Percentiles rank a stretch among this genome's conserved stretches.
Evolutionary conservation across 2,797 vertebrate genomes (phyloP).

Genomic region (Neopelma chrysocephalum): DNA sequence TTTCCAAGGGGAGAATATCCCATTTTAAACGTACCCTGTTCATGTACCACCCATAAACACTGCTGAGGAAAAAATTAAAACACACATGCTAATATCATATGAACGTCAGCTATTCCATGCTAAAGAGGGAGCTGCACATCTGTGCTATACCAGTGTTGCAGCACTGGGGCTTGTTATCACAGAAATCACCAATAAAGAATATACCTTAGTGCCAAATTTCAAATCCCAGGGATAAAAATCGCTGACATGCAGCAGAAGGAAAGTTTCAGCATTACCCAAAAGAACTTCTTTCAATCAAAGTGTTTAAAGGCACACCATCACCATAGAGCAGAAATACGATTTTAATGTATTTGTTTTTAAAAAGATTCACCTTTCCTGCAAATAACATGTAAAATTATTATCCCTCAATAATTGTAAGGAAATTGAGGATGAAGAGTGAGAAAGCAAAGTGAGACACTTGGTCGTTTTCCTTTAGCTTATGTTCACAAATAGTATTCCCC

Average conservation of each 20-base stretch:
- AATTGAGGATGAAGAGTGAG: not conserved
- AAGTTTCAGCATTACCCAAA: conserved; percentile 70
- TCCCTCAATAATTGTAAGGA: not conserved
- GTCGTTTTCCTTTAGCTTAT: not conserved
- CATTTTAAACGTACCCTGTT: not conserved
- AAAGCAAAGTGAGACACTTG: not conserved
- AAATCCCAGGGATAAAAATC: conserved; percentile 74
- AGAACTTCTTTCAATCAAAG: conserved; percentile 67
- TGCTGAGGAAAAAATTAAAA: conserved; percentile 11
- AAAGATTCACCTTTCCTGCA: not conserved
- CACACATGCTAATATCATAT: conserved; percentile 37
- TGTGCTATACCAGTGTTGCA: conserved; percentile 63
- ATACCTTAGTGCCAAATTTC: conserved; percentile 76
- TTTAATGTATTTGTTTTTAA: not conserved
- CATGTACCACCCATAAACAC: not conserved
- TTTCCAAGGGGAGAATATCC: not conserved
- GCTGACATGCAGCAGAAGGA: conserved; percentile 66
- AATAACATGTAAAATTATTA: not conserved
- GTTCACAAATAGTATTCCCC: not conserved
- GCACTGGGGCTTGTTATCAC: conserved; percentile 80
- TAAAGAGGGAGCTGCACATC: conserved; percentile 65
- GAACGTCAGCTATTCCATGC: conserved; percentile 50
- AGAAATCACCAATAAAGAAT: conserved; percentile 80
- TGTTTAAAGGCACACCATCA: conserved; percentile 51
- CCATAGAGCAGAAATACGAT: not conserved